Conservation (phyloP, 2,888 invertebrate species). For the Hipparchia sbordonii region DNA sequence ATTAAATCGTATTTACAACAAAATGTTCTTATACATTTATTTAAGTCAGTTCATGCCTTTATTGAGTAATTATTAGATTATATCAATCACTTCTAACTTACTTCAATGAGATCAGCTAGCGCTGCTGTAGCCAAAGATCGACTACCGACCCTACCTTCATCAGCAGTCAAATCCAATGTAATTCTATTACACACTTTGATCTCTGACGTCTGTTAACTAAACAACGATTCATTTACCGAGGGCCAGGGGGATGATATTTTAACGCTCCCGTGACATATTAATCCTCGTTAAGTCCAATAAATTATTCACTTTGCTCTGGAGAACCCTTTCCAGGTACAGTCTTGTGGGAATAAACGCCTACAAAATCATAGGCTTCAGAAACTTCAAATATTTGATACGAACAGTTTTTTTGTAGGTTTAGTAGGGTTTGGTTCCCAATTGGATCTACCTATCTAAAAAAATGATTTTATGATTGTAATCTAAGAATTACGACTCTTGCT, state of each 20-base stretch:
- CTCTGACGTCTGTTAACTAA: slow-evolving; percentile 37
- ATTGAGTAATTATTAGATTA: not conserved
- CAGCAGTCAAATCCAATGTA: slow-evolving; percentile 38
- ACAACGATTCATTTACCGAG: slow-evolving; percentile 43
- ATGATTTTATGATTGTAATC: slow-evolving; percentile 8
- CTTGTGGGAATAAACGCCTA: slow-evolving; percentile 25
- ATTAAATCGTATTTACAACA: not conserved
- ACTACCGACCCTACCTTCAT: slow-evolving; percentile 18
- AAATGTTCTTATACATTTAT: not conserved
- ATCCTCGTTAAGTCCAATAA: slow-evolving; percentile 70
- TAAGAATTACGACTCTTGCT: not conserved
- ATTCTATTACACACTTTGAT: slow-evolving; percentile 48
- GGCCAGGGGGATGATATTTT: slow-evolving; percentile 56
- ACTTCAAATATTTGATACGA: slow-evolving; percentile 29
- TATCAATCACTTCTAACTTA: not conserved
- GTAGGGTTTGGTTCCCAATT: slow-evolving; percentile 4
- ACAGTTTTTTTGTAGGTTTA: not conserved
- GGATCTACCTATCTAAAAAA: slow-evolving; percentile 9
- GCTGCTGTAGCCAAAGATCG: not conserved
- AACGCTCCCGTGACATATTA: slow-evolving; percentile 64
- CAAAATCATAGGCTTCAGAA: slow-evolving; percentile 22
- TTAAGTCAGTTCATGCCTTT: not conserved
- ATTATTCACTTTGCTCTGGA: slow-evolving; percentile 63
- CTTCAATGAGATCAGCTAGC: not conserved
- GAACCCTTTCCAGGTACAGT: slow-evolving; percentile 31